Evolutionary conservation across 2,888 invertebrate species (phyloP).

Genomic region (Orchesella flavescens): DNA sequence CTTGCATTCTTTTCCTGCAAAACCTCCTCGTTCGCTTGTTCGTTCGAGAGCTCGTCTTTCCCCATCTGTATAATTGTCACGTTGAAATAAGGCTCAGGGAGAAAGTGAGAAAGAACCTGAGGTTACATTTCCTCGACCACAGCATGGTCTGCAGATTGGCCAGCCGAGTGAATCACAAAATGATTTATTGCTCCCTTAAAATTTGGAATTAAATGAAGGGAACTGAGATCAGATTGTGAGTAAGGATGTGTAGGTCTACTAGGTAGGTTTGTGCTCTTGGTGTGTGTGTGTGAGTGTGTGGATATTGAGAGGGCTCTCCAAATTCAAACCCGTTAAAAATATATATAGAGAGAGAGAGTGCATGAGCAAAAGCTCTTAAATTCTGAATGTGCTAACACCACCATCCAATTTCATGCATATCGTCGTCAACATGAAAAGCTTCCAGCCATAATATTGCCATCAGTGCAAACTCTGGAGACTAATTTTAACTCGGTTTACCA

Average conservation of each 20-base stretch:
- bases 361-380: constrained; percentile 19
- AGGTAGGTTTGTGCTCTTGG: background rate
- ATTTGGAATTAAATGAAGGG: constrained; percentile 64
- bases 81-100: constrained; percentile 57
- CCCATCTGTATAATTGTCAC: constrained; percentile 64
- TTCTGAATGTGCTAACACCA: background rate
- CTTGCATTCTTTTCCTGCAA: too few species aligned
- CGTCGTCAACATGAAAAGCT: constrained; percentile 28
- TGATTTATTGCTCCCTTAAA: constrained; percentile 64
- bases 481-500: constrained; percentile 46
- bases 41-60: background rate
- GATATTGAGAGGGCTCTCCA: constrained; percentile 4
- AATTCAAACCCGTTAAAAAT: background rate
- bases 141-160: constrained; percentile 57
- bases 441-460: constrained; percentile 1
- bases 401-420: constrained; percentile 58
- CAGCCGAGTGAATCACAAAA: constrained; percentile 64
- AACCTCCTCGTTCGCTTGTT: too few species aligned
- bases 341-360: constrained; percentile 12
- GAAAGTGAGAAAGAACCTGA: constrained; percentile 58
- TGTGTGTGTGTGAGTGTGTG: background rate
- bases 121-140: constrained; percentile 43
- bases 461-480: constrained; percentile 33
- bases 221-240: constrained; percentile 47
- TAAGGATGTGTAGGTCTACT: constrained; percentile 30